Evolutionary conservation across 2,113 vertebrate species (phyloP), one percentile per base, ranked within the genome.

Genomic region (Megaleporinus macrocephalus): DNA sequence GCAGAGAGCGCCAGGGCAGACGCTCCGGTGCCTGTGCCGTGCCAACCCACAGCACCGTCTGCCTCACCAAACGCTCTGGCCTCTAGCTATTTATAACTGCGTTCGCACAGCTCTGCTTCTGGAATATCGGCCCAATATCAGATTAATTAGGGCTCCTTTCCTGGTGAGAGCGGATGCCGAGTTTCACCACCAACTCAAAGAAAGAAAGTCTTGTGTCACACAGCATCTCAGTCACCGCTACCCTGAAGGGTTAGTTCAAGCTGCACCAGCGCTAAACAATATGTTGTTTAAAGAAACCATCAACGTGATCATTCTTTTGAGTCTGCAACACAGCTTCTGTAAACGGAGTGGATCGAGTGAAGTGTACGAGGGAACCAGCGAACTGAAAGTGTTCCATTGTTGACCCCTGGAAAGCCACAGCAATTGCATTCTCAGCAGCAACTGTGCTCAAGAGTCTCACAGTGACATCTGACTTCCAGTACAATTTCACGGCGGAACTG

Each of bases 31-130:
- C 53, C 53, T 36, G 30, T 24, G 27, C 55, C 1, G 7, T 76
- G 78, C 78, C 83, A 84, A 71, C 66, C 61, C 30, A 63, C 22
- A 16, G 44, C 76, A 79, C 61, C 49, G 61, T 33, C 76, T 65
- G 62, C 22, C 80, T 68, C 62, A 3, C 69, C 69, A 80, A n/a
- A 27, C 44, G 41, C 73, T 59, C 33, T n/a, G 13, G 51, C 63
- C 73, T 30, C 26, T 18, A 10, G 73, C 80, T 70, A 76, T 76
- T 76, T 76, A 76, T 61, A 82, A 82, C 73, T 33, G 49, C 33
- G 5, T 65, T 22, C 65, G 20, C 20, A 22, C 71, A 66, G 30
- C 29, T 36, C 72, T 44, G 7, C 57, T 61, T 74, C 41, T 10
- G 24, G 51, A 30, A 47, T 20, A 82, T 68, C 41, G 72, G 36